Evolutionary conservation across 53 echinoderm and acorn worm species (phyloP).

Genomic region (Mesocentrotus franciscanus): DNA sequence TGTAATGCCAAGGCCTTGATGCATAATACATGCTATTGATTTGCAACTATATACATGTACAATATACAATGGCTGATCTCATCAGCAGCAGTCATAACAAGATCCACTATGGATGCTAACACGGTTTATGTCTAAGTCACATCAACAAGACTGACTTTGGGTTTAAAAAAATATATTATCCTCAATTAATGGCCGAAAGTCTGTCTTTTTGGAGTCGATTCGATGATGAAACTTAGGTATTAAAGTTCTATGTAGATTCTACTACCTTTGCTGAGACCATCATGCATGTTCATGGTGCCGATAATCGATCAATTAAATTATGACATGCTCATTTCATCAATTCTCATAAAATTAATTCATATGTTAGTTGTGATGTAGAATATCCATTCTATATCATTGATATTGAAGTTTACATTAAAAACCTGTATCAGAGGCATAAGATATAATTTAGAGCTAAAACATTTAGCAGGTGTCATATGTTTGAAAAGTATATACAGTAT

Average conservation of each 20-base stretch:
- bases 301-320: no score
- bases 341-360: background rate
- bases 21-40: background rate
- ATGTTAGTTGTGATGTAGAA: background rate
- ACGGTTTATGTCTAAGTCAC: no score
- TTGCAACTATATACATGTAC: background rate
- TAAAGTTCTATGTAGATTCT: background rate
- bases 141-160: no score
- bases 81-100: background rate
- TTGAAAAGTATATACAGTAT: background rate
- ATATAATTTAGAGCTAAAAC: background rate
- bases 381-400: background rate
- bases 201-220: no score
- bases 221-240: no score
- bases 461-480: background rate
- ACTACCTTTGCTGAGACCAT: background rate
- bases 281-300: background rate
- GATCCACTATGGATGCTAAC: no score
- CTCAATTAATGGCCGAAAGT: no score
- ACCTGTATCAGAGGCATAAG: no score
- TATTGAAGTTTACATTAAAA: background rate
- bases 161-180: no score
- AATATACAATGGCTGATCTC: background rate
- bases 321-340: background rate
- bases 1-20: background rate